Evolutionary conservation across 2,888 invertebrate genomes (phyloP).

Genomic region (Drosophila picticornis): DNA sequence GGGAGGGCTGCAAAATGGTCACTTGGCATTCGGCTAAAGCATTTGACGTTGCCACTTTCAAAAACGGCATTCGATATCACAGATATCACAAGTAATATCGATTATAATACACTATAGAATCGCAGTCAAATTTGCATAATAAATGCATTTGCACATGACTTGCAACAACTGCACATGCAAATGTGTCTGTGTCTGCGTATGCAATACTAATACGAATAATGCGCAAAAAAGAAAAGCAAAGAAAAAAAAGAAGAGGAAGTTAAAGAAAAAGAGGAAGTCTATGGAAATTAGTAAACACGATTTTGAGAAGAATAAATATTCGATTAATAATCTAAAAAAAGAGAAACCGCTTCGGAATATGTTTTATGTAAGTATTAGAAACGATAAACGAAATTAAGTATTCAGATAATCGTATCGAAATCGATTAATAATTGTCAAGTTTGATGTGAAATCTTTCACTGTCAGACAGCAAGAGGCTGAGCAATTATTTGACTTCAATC

Average conservation of each 20-base stretch:
- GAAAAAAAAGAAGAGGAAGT: background rate
- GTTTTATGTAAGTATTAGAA: background rate
- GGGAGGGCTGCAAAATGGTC: background rate
- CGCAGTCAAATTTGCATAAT: background rate
- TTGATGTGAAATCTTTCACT: background rate
- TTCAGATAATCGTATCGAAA: background rate
- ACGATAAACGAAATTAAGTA: background rate
- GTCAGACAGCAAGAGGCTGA: background rate
- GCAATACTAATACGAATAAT: background rate
- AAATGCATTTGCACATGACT: background rate
- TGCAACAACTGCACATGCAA: background rate
- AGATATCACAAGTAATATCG: constrained; percentile 7
- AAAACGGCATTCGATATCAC: background rate
- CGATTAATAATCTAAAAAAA: background rate
- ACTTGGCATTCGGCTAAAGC: constrained; percentile 33
- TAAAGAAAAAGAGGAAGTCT: background rate
- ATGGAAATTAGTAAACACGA: background rate
- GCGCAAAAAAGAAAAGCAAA: background rate
- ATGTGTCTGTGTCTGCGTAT: background rate
- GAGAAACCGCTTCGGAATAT: background rate
- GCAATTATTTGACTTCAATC: background rate
- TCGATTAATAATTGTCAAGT: background rate
- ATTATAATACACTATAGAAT: background rate
- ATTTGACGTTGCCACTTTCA: constrained; percentile 21
- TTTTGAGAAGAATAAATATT: background rate